Evolutionary conservation across 2,888 invertebrate species (phyloP).

Genomic region (Morpho achilles): DNA sequence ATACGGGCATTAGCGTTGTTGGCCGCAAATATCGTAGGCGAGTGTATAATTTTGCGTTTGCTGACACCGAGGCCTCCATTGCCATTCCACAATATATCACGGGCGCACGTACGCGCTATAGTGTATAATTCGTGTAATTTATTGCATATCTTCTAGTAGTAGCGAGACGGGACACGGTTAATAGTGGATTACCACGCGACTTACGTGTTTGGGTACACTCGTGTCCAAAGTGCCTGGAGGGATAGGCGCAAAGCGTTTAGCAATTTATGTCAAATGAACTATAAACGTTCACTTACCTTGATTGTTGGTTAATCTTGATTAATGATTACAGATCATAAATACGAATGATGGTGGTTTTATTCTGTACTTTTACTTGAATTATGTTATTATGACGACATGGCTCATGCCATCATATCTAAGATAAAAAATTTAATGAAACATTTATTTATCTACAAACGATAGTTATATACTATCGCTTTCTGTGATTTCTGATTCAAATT

Average conservation of each 20-base stretch:
- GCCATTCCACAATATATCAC: constrained; percentile 74
- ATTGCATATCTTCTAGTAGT: constrained; percentile 59
- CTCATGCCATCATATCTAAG: neutral
- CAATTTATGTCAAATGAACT: constrained; percentile 26
- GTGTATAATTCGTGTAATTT: constrained; percentile 77
- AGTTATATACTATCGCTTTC: neutral
- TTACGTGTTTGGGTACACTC: constrained; percentile 43
- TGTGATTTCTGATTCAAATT: neutral
- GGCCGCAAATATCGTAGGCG: constrained; percentile 56
- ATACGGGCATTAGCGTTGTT: constrained; percentile 50
- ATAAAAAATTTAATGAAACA: too few relatives aligned
- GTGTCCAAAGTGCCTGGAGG: constrained; percentile 25
- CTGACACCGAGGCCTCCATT: constrained; percentile 56
- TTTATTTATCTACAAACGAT: neutral
- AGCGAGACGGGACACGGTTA: constrained; percentile 57
- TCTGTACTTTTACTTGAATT: constrained; percentile 4
- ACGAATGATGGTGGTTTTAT: constrained; percentile 1
- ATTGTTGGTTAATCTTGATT: constrained; percentile 25
- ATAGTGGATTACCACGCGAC: constrained; percentile 75
- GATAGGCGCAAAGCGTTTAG: constrained; percentile 21
- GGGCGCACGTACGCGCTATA: constrained; percentile 54
- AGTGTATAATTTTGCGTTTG: constrained; percentile 70
- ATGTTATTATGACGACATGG: neutral
- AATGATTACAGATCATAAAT: constrained; percentile 11
- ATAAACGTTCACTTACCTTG: constrained; percentile 23